Evolutionary conservation across 2,888 invertebrate genomes (phyloP), one percentile per base, ranked within the genome.

Genomic region (Drosophila merina): DNA sequence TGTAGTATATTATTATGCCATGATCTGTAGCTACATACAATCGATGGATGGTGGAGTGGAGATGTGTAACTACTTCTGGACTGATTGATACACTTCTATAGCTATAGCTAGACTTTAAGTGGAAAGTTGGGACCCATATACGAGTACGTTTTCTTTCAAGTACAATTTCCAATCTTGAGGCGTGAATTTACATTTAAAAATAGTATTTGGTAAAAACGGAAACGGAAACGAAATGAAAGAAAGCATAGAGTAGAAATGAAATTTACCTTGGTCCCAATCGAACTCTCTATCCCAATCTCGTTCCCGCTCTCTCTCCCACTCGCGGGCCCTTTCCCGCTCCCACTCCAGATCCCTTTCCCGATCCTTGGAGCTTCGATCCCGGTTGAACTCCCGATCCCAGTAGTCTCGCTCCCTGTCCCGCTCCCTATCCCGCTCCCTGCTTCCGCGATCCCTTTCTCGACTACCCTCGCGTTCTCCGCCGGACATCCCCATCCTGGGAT

Each of bases 401-500:
- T 89, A 90, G 58, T 90, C 90, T 56, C 89, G 86, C 44, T 86
- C 89, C 64, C 64, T 45, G 49, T 89, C 88, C 36, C 76, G 71
- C 14, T 90, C 90, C 25, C 82, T 76, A 26, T 89, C 89, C 82
- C 94, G 83, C 12, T 90, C 89, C 57, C 87, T 87, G 66, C 80
- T 78, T 49, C 83, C 80, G 5, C 84, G 85, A 3, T 83, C 84
- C 38, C 82, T 42, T 7, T 42, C 40, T 4, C 40, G 40, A 42
- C 40, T 42, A 20, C 80, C 79, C 52, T 85, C 80, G 4, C 84
- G 85, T 4, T 83, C 84, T 33, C 58, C 74, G 64, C 82, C 82
- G 42, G 79, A 70, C 76, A 84, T 85, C 51, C 88, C 77, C 81
- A 86, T 88, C 59, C 88, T 77, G 80, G 94, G 95, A 95, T 96